Base-by-base conservation (phyloP, 1,140 invertebrate species). In the Brachystomella parvula region DNA sequence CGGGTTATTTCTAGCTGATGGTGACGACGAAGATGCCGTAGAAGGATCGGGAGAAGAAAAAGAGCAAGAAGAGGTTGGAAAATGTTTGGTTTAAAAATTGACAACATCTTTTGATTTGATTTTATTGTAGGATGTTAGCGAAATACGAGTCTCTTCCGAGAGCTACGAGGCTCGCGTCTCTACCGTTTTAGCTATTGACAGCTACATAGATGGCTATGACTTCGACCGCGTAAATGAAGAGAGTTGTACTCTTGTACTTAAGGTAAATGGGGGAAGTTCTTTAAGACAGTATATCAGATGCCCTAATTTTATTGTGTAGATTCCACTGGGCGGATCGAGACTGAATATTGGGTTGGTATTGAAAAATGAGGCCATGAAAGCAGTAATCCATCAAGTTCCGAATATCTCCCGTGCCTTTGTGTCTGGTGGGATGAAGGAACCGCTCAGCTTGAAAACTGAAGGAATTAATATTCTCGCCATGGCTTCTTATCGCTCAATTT, bases 381-480 rank as follows among this genome's bases (percentile, higher is more conserved):
- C 87, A 33, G 81, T 96, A 2, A 82, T 98, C 3, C 85, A 88
- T 76, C 84, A 94, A 79, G 85, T 90, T 0, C 83, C 85, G 9
- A 82, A 85, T 32, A 94, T 98, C 47, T 90, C 86, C 75, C 82
- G 88, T 61, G 92, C 91, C 2, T 90, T 96, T 64, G 75, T 76
- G 6, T 76, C 79, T 39, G 76, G 76, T 65, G 74, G 72, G 61
- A 75, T 72, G 63, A 67, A 82, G 28, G 78, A 86, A 57, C 49
- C 49, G 3, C 24, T 53, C 12, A 83, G 87, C 57, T 77, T 96
- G 0, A 92, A 93, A 78, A 98, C 95, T 1, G 94, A 98, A 75
- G 96, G 96, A 2, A 89, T 97, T 19, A 98, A 98, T 76, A 88
- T 98, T 67, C 78, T 74, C 62, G 71, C 71, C 81, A 88, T 98